Base-by-base conservation (phyloP, 2,797 vertebrate species). In the Neosilurus hyrtlii region DNA sequence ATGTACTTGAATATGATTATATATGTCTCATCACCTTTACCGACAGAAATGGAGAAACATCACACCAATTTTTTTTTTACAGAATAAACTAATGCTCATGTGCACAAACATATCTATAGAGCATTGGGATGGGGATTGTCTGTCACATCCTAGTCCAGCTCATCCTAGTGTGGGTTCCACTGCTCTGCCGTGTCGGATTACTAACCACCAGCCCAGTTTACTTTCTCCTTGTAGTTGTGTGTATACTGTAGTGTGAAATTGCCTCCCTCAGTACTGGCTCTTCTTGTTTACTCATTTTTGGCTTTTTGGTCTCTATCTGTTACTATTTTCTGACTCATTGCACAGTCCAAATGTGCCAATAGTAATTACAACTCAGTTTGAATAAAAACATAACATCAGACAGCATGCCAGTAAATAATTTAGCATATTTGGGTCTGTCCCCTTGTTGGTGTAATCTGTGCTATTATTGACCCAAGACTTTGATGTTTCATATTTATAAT, bases 271-370 rank as follows among this genome's bases (percentile, higher is more conserved):
- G 26, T 24, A 62, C 37, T 49, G 15, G 57, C 74, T 30, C 26
- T 74, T 61, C 54, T 37, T 11, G 9, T 63, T 63, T 63, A 37
- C 0, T 18, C 8, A 51, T 63, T 51, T 52, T 63, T 51, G 15
- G n/a, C 37, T 49, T 59, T 75, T 76, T 65, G n/a, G 59, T 63
- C 37, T 26, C 43, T 54, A 14, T 72, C n/a, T 73, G 49, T 12
- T n/a, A 59, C 57, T 63, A 26, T 26, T 78, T 78, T 78, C 37
- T 78, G 75, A 78, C 43, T 63, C 59, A 77, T 49, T 77, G 20
- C 56, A 43, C 35, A 77, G 56, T 43, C 1, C 0, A 76, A 76
- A 11, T 20, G 20, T 26, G 75, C 59, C 59, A 52, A 51, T 3
- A 51, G 35, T 43, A 76, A 61, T 76, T 61, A 43, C 30, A 76